Evolutionary conservation across 2,797 vertebrate species (phyloP), one percentile per base, ranked within the genome.

Genomic region (Trachurus trachurus): DNA sequence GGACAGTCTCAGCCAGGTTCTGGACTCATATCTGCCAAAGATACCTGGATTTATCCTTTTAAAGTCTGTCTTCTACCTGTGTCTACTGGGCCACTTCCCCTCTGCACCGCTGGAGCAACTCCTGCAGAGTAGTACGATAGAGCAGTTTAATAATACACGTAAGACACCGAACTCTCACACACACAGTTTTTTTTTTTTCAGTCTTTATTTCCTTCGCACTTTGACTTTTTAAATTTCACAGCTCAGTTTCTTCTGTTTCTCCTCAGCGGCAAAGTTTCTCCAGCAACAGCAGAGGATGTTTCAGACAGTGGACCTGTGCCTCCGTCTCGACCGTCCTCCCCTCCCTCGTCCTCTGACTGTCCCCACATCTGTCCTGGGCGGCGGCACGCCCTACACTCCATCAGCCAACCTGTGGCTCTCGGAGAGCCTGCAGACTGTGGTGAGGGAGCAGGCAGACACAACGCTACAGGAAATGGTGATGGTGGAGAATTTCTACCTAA

Each of bases 31-130:
- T 77, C 94, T 98, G 5, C 86, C 91, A 74, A 92, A 91, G 61
- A 94, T 98, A 80, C 87, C 95, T 17, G 73, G 50, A 12, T 50
- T 49, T 16, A 91, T 94, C 1, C 90, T 99, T 9, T 80, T 98
- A 72, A 95, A 71, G 77, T 89, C 89, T 0, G 83, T 95, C 9
- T 94, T 87, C 87, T 87, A 74, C 2, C 91, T 99, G 49, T 96
- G 95, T 74, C 1, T 96, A 19, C 84, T 98, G 89, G 95, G 94
- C 50, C 95, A 95, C 87, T 96, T 97, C 71, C 96, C 97, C 21
- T 17, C 90, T 8, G 74, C 31, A 6, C 88, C 88, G 0, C 80
- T 99, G 87, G 90, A 97, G 82, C 93, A 92, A 29, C 95, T 99
- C 64, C 93, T 98, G 49, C 89, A 94, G 39, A 91, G 91, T 16